Base-by-base conservation (phyloP, 2,797 vertebrate species). In the Catostomus latipinnis region DNA sequence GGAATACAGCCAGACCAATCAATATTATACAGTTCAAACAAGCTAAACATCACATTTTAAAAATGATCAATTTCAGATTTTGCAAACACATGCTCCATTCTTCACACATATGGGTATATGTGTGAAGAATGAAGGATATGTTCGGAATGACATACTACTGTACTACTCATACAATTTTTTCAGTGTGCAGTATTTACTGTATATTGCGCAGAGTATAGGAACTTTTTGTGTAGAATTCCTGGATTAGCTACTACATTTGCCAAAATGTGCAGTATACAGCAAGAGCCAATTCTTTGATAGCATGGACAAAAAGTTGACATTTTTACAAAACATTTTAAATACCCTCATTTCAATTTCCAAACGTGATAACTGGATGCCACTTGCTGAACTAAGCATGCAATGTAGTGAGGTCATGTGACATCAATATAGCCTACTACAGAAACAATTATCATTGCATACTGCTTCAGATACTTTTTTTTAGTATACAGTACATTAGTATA, bases 1-100 rank as follows among this genome's bases (percentile, higher is more conserved):
- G 43, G 63, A 3, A 78, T 6, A 74, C 45, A 82, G 34, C 80
- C 14, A 78, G 16, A 74, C 50, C 81, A 22, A 74, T 73, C 58
- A 69, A 74, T 45, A 60, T 62, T 49, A 81, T 78, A 78, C 62
- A 52, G 8, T 16, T 14, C 18, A 65, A 69, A 74, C 70, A 78
- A 11, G 68, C 34, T 49, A 22, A 4, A 18, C 11, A 34, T 46
- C 2, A 5, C 5, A 10, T 62, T 62, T 68, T 46, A 56, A 66
- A n/a, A 5, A 57, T 18, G 8, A 14, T 43, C 8, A 9, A 45
- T 54, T 74, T 62, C n/a, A 74, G 11, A n/a, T 14, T 73, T 50
- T 50, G 48, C 16, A 61, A 73, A 60, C 11, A 12, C 10, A 68
- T 13, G 13, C 4, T 66, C 46, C 65, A 68, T 13, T 13, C 4